Base-by-base conservation (phyloP, 2,797 vertebrate species). In the Rhodeus uyekii region DNA sequence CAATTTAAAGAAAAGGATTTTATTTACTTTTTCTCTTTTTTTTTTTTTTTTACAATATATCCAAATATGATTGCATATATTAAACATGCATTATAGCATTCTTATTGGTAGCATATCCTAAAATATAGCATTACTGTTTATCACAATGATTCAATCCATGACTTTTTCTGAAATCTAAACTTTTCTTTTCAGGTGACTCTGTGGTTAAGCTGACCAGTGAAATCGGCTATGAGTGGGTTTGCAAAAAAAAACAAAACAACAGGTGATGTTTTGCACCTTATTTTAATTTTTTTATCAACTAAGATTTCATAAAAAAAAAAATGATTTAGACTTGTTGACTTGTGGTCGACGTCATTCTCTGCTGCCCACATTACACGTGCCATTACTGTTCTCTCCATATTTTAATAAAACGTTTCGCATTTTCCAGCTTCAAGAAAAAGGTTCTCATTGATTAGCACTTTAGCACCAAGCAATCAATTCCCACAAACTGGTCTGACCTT, bases 361-460 rank as follows among this genome's bases (percentile, higher is more conserved):
- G 32, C 18, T 84, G 87, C 88, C 89, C 89, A 86, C 88, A 88
- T 89, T 87, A 78, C 72, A 81, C 76, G 86, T 85, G 86, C 84
- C 87, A 86, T 68, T 76, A 84, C 74, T 36, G 58, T 85, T 84
- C 75, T 42, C 87, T 87, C 87, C 87, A 86, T 87, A 74, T 87
- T 89, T 90, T 89, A 91, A 91, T 90, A 90, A 84, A 91, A 50
- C 4, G 0, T 6, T 86, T 82, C 85, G 86, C 89, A 89, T 91
- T 91, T 92, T 85, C 87, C 88, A 88, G 91, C 89, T 91, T 89
- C 88, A 81, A 92, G 90, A 92, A 92, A n/a, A 92, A 91, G 90
- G 90, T 90, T 93, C 89, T 86, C 91, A 95, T 94, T 93, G 93
- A 94, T 95, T 94, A 93, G 93, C 91, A 90, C 93, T 94, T 94